Evolutionary conservation across 2,888 invertebrate genomes (phyloP).

Genomic region (Xiphydria camelus): DNA sequence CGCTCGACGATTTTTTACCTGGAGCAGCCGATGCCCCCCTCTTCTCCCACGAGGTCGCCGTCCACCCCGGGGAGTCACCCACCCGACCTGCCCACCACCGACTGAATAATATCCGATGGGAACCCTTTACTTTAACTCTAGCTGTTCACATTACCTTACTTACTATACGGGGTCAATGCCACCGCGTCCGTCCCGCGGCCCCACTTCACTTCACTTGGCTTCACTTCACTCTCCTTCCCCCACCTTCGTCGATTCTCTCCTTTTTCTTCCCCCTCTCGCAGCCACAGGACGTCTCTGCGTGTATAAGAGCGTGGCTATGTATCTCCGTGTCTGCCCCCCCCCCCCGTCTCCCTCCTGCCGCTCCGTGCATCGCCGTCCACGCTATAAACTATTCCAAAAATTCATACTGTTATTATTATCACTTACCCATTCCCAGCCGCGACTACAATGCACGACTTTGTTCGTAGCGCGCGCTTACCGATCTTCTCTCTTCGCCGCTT

Average conservation of each 20-base stretch:
- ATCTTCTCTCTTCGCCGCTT: not conserved
- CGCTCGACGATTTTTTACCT: no score
- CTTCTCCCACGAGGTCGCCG: conserved; percentile 38
- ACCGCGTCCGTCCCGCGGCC: conserved; percentile 46
- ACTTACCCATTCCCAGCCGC: conserved; percentile 33
- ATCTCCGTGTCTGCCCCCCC: conserved; percentile 7
- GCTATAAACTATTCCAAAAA: conserved; percentile 46
- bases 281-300: conserved; percentile 8
- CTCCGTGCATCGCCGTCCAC: conserved; percentile 17
- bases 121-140: conserved; percentile 39
- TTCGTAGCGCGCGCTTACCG: conserved; percentile 14
- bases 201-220: conserved; percentile 47
- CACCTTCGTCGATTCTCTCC: conserved; percentile 24
- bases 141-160: conserved; percentile 53
- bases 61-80: conserved; percentile 39
- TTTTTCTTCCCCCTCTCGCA: conserved; percentile 10
- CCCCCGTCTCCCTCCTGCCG: conserved; percentile 11
- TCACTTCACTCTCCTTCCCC: conserved; percentile 33
- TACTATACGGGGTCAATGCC: conserved; percentile 55
- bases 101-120: conserved; percentile 31
- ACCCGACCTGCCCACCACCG: conserved; percentile 19
- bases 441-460: conserved; percentile 30
- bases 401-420: conserved; percentile 46
- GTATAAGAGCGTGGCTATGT: conserved; percentile 17
- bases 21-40: conserved; percentile 1